Base-by-base conservation (phyloP, 1,140 invertebrate genomes). In the Sycophaga agraensis region DNA sequence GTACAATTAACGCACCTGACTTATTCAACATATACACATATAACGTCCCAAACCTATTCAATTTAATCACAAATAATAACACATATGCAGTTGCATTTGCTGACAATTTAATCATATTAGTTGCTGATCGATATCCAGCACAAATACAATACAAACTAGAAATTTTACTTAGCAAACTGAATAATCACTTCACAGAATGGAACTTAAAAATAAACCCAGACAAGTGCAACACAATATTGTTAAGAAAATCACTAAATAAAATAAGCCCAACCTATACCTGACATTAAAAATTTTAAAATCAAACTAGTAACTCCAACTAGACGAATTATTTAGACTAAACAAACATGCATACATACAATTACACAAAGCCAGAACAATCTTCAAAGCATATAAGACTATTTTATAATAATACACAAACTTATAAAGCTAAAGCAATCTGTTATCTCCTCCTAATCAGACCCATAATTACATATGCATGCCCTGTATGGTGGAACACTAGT, bases 361-460 rank as follows among this genome's bases (percentile, higher is more conserved):
- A 14, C 12, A 22, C 12, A 63, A 67, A 59, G 61, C 35, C 2
- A 51, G 42, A 51, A 61, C 42, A 4, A 62, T 59, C 8, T 66
- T 50, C 22, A 48, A 40, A 37, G 7, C 24, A 7, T 37, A 49
- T 2, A n/a, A 63, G 34, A 22, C 34, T 68, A 5, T 65, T 68
- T 28, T 31, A 60, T 19, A 64, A n/a, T n/a, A n/a, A n/a, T n/a
- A n/a, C n/a, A 5, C 66, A 0, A 48, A n/a, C 9, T 37, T 19
- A 1, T n/a, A 64, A 34, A 58, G 53, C 59, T 2, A 64, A 61
- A 55, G 28, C 65, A 11, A 66, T 67, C 0, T 63, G 57, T 12
- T 67, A 70, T 39, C 37, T 58, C 21, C 17, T 48, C 1, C 26
- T 70, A 16, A 63, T 70, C 0, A 28, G 66, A 40, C 65, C 66